Evolutionary conservation across 2,797 vertebrate species (phyloP).

Genomic region (Mormyrus proboscirostris): DNA sequence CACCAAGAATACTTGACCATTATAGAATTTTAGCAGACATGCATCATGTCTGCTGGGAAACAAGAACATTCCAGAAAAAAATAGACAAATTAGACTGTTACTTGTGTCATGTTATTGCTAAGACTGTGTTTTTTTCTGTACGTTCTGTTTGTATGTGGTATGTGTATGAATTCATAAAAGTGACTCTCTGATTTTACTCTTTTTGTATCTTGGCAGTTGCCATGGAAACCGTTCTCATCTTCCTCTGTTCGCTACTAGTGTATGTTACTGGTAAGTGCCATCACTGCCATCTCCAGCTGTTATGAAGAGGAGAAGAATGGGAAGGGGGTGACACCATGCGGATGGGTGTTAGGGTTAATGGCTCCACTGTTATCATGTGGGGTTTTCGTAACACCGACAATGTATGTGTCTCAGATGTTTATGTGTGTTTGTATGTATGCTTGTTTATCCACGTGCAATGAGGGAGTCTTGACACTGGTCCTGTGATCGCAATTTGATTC

Average conservation of each 20-base stretch:
- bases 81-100: conserved; percentile 27
- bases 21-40: conserved; percentile 51
- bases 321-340: neutral
- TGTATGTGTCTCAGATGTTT: neutral
- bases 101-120: neutral
- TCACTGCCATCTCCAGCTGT: conserved; percentile 12
- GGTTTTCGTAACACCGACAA: neutral
- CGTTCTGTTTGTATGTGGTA: neutral
- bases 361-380: conserved; percentile 23
- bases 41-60: conserved; percentile 40
- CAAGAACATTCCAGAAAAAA: conserved; percentile 35
- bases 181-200: conserved; percentile 29
- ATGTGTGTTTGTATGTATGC: neutral
- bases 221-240: conserved; percentile 81
- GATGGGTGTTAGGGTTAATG: conserved; percentile 31
- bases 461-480: neutral
- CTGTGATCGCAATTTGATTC: neutral
- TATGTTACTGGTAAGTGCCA: conserved; percentile 71
- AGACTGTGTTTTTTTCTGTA: neutral
- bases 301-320: conserved; percentile 28
- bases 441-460: neutral
- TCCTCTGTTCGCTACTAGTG: conserved; percentile 78
- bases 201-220: conserved; percentile 59
- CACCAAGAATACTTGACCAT: conserved; percentile 17
- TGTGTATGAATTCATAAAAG: conserved; percentile 25